Evolutionary conservation across 2,797 vertebrate species (phyloP).

Genomic region (Geotrypetes seraphini): DNA sequence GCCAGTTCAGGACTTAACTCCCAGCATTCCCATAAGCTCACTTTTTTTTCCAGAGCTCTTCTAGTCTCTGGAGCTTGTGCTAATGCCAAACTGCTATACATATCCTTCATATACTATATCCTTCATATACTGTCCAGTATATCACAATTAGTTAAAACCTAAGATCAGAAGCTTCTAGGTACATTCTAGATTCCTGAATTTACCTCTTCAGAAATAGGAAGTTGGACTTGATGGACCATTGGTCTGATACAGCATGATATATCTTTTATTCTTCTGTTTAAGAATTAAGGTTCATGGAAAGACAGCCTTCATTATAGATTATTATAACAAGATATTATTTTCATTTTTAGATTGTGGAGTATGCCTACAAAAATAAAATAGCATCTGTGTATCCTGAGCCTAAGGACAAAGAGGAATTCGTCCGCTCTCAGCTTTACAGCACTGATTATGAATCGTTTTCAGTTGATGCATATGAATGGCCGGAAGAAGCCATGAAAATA

Average conservation of each 20-base stretch:
- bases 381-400: conserved; percentile 80
- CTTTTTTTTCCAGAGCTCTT: too few species aligned
- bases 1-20: too few species aligned
- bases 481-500: conserved; percentile 65
- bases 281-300: background rate
- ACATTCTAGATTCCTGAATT: too few species aligned
- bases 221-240: fast-evolving
- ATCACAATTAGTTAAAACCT: too few species aligned
- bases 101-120: too few species aligned
- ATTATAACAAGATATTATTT: background rate
- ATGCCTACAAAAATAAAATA: conserved; percentile 71
- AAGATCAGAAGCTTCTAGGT: too few species aligned
- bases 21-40: too few species aligned
- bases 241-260: too few species aligned
- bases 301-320: background rate
- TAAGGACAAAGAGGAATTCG: conserved; percentile 67
- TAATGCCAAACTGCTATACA: too few species aligned
- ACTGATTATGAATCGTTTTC: conserved; percentile 76
- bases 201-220: fast-evolving
- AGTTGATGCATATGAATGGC: conserved; percentile 79
- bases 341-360: conserved; percentile 70
- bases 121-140: too few species aligned
- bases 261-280: too few species aligned
- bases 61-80: too few species aligned
- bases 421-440: conserved; percentile 70